Evolutionary conservation across 2,888 invertebrate genomes (phyloP), one percentile per base, ranked within the genome.

Genomic region (Watsonalla cultraria): DNA sequence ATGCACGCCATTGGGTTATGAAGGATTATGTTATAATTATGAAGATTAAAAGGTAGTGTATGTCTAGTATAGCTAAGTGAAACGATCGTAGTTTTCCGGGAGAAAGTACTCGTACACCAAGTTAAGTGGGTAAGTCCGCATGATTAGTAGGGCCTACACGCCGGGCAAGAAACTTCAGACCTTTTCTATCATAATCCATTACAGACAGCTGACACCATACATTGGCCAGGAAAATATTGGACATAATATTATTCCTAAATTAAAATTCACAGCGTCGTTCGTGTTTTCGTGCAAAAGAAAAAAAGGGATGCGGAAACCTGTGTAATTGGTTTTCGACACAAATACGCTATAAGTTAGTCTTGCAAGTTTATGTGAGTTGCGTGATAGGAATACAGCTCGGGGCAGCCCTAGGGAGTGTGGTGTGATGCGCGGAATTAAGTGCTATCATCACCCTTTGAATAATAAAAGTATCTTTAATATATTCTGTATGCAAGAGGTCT

Each of bases 241-340:
- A 54, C 60, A 39, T 49, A 47, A 68, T 72, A 71, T 66, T 68
- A 70, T 68, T 68, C 68, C 60, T 51, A 62, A 69, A 66, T 73
- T 74, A 75, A 73, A 70, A 74, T 68, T 64, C 62, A 58, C 56
- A 14, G 61, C 65, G 64, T 62, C 61, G 60, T 65, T 65, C 60
- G 65, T 63, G 68, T 71, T 68, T 69, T 64, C 56, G 54, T 45
- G 48, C 58, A 59, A 57, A 59, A 62, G 69, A 66, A 66, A 58
- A 66, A 64, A 65, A 76, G 65, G 71, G 70, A 72, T 68, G 62
- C 69, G 64, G 68, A 76, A 72, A 74, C 70, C 69, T 61, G 62
- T 68, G 74, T 82, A 82, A 82, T 82, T 82, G 82, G 77, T 80
- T 82, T 78, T 79, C 80, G 75, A 80, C 78, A 82, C 81, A 82